Conservation (phyloP, 2,113 vertebrate genomes). For the Erpornis zantholeuca region DNA sequence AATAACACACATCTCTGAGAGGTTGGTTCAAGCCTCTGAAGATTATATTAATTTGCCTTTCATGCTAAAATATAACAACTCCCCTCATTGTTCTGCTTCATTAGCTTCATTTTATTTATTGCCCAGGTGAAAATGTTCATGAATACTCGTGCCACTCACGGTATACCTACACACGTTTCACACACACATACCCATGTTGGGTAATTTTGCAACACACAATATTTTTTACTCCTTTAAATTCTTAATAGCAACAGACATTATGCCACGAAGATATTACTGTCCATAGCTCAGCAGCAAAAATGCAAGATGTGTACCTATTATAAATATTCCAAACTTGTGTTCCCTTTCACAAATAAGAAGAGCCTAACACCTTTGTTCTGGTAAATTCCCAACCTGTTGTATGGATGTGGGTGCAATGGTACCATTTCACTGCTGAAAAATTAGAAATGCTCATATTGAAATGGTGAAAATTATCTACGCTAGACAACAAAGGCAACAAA, state of each 20-base stretch:
- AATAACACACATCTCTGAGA: not conserved
- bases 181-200: accelerated
- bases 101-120: not conserved
- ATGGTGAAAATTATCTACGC: not conserved
- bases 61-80: not conserved
- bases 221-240: not conserved
- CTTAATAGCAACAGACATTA: not conserved
- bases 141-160: not conserved
- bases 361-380: not conserved
- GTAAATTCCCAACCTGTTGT: not conserved
- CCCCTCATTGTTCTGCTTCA: not conserved
- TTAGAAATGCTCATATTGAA: not conserved
- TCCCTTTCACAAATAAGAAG: not conserved
- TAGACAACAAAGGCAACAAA: not conserved
- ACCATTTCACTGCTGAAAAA: not conserved
- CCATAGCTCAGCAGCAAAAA: not conserved
- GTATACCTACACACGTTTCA: not conserved
- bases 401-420: accelerated
- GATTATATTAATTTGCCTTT: not conserved
- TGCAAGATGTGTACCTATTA: not conserved
- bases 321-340: not conserved
- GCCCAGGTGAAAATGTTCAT: not conserved
- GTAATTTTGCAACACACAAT: not conserved
- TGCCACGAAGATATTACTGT: not conserved
- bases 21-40: not conserved